These are phyloP conservation scores for Myrmophylax atrothorax DNA, from an alignment of 2,113 vertebrate species.

Conservation along the genomic window DNA sequence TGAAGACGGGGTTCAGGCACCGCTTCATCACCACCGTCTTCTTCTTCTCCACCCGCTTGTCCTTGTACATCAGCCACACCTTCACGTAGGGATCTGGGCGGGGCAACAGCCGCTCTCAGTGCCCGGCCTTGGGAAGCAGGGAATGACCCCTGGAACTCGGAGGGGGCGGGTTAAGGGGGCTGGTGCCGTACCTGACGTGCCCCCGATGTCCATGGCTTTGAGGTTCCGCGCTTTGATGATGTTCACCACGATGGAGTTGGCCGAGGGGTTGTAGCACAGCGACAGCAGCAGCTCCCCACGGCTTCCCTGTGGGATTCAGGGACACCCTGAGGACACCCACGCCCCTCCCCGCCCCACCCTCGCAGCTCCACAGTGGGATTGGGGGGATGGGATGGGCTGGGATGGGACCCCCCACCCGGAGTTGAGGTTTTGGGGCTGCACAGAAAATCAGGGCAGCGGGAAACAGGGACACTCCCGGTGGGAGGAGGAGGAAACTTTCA, in stretches of 20 bases:
- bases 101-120: neutral
- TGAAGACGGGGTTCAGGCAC: constrained; percentile 97
- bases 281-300: constrained; percentile 96
- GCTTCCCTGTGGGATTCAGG: constrained; percentile 80
- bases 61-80: constrained; percentile 99
- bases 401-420: neutral
- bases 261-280: constrained; percentile 97
- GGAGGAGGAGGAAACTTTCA: neutral
- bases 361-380: rapidly evolving
- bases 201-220: constrained; percentile 99
- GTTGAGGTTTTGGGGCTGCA: neutral
- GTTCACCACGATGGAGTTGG: constrained; percentile 97
- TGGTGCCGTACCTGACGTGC: constrained; percentile 86
- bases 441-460: neutral
- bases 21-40: constrained; percentile 97
- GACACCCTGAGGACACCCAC: neutral
- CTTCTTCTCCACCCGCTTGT: constrained; percentile 98
- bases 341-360: too few species aligned
- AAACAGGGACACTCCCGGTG: neutral
- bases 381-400: neutral
- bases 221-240: constrained; percentile 99
- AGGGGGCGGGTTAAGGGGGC: neutral
- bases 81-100: constrained; percentile 94
- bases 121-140: rapidly evolving
- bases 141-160: rapidly evolving